phyloP scores from a whole-genome alignment of 1,140 invertebrate genomes.

The Eciton burchellii region DNA sequence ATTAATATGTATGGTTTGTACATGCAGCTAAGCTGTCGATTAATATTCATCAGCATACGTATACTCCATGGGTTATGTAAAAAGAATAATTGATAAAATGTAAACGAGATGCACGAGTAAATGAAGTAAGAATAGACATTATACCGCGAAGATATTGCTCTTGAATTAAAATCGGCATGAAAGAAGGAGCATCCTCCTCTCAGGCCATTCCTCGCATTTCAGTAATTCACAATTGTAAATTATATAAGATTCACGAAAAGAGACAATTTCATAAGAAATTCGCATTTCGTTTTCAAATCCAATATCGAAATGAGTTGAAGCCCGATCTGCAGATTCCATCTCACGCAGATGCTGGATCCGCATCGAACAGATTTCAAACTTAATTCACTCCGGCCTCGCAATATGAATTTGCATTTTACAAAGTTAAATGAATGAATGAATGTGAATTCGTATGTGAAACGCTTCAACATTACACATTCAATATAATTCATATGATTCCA shows the following conservation, averaged over 20 bases:
- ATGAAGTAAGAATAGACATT: neutral
- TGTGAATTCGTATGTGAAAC: constrained; percentile 9
- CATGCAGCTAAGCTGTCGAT: constrained; percentile 17
- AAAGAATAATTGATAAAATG: constrained; percentile 35
- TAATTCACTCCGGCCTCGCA: neutral
- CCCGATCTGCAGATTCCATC: neutral
- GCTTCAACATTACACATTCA: constrained; percentile 6
- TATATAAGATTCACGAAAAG: neutral
- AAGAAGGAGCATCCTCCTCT: neutral
- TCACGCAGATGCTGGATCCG: neutral
- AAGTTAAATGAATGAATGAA: constrained; percentile 1
- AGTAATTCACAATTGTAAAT: neutral
- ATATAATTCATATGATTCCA: neutral
- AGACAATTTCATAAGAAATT: neutral
- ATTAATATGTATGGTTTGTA: constrained; percentile 39
- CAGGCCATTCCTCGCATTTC: neutral
- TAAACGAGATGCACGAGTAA: neutral
- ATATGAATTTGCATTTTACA: constrained; percentile 12
- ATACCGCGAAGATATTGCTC: constrained; percentile 1
- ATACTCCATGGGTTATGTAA: neutral
- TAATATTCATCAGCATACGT: constrained; percentile 12
- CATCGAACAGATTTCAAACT: constrained; percentile 10
- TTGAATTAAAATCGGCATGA: neutral
- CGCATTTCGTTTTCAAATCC: neutral
- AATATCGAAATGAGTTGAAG: neutral